Percentiles rank a stretch among this genome's conserved stretches.
Conservation (phyloP, 2,797 vertebrate species). For the Anguilla megastoma region DNA sequence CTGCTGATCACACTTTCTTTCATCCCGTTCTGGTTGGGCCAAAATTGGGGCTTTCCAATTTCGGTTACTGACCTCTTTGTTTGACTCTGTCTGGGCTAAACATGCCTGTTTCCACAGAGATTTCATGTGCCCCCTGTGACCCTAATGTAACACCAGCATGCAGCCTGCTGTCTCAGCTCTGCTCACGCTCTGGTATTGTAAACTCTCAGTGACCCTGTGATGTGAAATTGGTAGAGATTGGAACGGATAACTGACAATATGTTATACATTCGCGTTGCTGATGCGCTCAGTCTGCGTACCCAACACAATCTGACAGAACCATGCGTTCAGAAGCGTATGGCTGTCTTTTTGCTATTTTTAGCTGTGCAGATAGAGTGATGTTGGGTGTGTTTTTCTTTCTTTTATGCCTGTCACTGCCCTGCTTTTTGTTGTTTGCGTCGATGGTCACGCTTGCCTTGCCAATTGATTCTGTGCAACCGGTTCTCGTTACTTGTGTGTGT, state of each 20-base stretch:
- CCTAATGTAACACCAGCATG: background rate
- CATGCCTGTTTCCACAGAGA: background rate
- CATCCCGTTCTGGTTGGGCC: background rate
- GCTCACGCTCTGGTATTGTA: background rate
- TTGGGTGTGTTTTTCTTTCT: background rate
- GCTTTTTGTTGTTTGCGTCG: background rate
- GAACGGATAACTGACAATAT: background rate
- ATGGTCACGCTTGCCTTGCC: background rate
- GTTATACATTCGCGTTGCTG: background rate
- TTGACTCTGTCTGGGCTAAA: background rate
- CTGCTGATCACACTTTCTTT: background rate
- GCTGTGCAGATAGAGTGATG: background rate
- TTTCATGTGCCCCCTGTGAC: background rate
- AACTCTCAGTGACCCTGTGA: slow-evolving; percentile 5
- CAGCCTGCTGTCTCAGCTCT: background rate
- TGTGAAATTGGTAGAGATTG: background rate
- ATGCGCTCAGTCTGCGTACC: background rate
- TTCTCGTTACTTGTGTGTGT: background rate
- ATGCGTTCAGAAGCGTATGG: background rate
- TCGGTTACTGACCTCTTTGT: background rate
- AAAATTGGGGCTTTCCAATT: background rate
- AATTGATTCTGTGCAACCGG: background rate
- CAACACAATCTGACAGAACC: background rate
- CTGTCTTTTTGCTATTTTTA: background rate
- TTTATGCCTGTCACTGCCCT: background rate